Base-by-base conservation (phyloP, 2,113 vertebrate genomes). In the Garra rufa region DNA sequence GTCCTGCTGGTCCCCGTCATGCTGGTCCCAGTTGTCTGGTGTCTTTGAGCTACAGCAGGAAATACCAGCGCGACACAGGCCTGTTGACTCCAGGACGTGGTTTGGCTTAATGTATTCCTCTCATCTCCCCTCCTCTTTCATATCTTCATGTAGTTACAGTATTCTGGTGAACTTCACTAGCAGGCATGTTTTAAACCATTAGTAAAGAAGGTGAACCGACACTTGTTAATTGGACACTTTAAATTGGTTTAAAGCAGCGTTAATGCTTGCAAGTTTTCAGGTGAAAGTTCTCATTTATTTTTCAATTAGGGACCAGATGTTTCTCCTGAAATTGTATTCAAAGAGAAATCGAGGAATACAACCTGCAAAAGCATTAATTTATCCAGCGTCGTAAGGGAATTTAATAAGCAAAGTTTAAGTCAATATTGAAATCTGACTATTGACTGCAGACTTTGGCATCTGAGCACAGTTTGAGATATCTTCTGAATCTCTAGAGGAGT, bases 1-100 rank as follows among this genome's bases (percentile, higher is more conserved):
- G 24, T 83, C 85, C 24, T 69, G 48, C 81, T 83, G 85, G 57
- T 83, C 63, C 41, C 41, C 21, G 24, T 76, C 81, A 71, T 73
- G 46, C 80, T 61, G 48, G 48, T 77, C 70, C 50, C 85, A 63
- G 78, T 86, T 61, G 81, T 86, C 38, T 86, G 85, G 81, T 74
- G 57, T 55, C 46, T 70, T 70, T 78, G 61, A 63, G 69, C 46
- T 63, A 63, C 43, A n/a, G 76, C 85, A 83, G 81, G 85, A 86
- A 86, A 86, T 83, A 86, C 63, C 85, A 86, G 77, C 14, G 28
- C 10, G 28, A 65, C 63, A 52, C 79, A 78, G 50, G 63, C 17
- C 85, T 69, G 61, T 86, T 76, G 52, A 81, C 75, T 65, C 13
- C 65, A 21, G 75, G 75, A 84, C 46, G 24, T 55, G 74, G 75